These are phyloP conservation scores for Ancistrus triradiatus DNA, from an alignment of 2,113 vertebrate species.

Conservation along the genomic window DNA sequence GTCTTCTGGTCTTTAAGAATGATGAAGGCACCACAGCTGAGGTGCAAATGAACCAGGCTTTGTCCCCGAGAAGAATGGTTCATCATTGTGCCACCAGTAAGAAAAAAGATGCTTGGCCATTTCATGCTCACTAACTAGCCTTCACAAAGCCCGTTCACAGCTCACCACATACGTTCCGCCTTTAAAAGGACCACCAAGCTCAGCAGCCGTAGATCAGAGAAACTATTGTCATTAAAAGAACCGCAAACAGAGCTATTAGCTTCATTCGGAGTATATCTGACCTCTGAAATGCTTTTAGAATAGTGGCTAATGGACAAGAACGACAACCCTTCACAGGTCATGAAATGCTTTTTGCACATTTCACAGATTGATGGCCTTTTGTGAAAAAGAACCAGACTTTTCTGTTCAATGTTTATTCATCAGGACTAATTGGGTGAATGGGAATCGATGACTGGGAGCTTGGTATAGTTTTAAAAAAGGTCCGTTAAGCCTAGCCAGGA, in stretches of 20 bases:
- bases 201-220: slow-evolving; percentile 61
- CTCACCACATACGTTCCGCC: slow-evolving; percentile 29
- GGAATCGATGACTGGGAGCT: slow-evolving; percentile 2
- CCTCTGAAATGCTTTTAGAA: slow-evolving; percentile 62
- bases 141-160: slow-evolving; percentile 44
- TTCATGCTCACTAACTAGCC: slow-evolving; percentile 50
- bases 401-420: slow-evolving; percentile 44
- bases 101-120: slow-evolving; percentile 40
- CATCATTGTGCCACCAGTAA: slow-evolving; percentile 39
- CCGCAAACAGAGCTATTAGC: slow-evolving; percentile 58
- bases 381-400: slow-evolving; percentile 17
- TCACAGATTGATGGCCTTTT: slow-evolving; percentile 18
- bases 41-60: slow-evolving; percentile 49
- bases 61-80: slow-evolving; percentile 40
- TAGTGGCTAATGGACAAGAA: slow-evolving; percentile 69
- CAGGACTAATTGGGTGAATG: slow-evolving; percentile 40
- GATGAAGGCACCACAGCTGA: slow-evolving; percentile 40
- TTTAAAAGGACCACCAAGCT: slow-evolving; percentile 48
- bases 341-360: slow-evolving; percentile 40
- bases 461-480: slow-evolving; percentile 22
- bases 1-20: slow-evolving; percentile 41
- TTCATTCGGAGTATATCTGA: slow-evolving; percentile 73
- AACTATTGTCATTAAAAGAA: slow-evolving; percentile 60
- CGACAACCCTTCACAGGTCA: slow-evolving; percentile 47
- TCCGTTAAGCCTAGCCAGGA: neutral